Conservation (phyloP, 2,888 invertebrate species). For the Boloria euphrosyne region DNA sequence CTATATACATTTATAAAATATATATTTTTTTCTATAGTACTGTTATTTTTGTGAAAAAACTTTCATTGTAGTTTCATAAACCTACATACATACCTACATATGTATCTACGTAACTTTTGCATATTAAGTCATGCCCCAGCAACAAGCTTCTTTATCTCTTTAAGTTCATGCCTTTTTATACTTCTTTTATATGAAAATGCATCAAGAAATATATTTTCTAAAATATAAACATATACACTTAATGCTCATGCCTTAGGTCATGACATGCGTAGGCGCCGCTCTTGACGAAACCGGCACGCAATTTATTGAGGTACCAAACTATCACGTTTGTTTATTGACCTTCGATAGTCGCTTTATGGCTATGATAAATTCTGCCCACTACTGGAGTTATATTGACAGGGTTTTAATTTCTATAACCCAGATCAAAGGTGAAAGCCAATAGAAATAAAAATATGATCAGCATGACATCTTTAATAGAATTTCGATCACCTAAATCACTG, state of each 20-base stretch:
- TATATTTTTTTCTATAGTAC: no score
- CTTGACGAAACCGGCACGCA: constrained; percentile 50
- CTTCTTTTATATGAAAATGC: no score
- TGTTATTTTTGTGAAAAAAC: no score
- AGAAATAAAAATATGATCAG: constrained; percentile 23
- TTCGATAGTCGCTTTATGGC: constrained; percentile 55
- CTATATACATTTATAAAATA: no score
- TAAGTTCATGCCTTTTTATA: no score
- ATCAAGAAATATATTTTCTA: no score
- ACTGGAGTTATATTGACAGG: constrained; percentile 47
- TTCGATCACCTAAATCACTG: background rate
- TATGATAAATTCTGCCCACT: constrained; percentile 48
- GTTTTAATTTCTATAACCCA: constrained; percentile 26
- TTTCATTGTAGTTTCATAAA: no score
- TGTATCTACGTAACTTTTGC: no score
- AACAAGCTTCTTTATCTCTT: no score
- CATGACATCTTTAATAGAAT: constrained; percentile 7
- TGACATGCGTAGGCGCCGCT: constrained; percentile 65
- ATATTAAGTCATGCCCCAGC: no score
- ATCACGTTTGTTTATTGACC: constrained; percentile 62
- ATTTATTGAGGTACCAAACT: constrained; percentile 60
- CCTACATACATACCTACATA: no score
- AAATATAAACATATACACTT: background rate
- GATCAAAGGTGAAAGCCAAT: constrained; percentile 39
- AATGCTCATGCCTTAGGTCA: constrained; percentile 36